phyloP scores from a whole-genome alignment of 2,888 invertebrate genomes.

The Andricus curvator region DNA sequence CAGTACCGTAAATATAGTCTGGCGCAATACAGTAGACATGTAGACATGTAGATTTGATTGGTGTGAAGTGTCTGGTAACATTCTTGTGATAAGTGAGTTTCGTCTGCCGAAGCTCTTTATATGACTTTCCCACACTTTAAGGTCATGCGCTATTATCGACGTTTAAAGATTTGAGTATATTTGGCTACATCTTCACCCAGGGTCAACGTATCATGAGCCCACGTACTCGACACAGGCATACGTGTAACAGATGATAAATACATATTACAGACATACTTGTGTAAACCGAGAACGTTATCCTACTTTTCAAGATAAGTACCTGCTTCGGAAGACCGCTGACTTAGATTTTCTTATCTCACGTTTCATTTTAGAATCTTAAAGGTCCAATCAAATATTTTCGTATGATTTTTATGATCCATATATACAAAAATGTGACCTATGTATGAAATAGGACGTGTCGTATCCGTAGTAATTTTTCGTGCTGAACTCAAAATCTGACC shows the following conservation, averaged over 20 bases:
- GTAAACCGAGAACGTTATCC: slow-evolving; percentile 5
- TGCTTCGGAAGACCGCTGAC: slow-evolving; percentile 1
- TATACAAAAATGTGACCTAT: too few species aligned
- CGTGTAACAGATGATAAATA: slow-evolving; percentile 9
- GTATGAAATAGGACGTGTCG: too few species aligned
- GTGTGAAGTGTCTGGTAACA: neutral
- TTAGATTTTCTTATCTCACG: slow-evolving; percentile 8
- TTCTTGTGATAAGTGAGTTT: slow-evolving; percentile 17
- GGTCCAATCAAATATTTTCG: neutral
- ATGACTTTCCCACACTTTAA: slow-evolving; percentile 14
- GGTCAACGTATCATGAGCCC: slow-evolving; percentile 14
- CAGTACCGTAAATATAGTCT: too few species aligned
- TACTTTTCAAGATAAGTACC: slow-evolving; percentile 8
- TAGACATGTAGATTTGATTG: neutral
- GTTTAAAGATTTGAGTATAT: slow-evolving; percentile 9
- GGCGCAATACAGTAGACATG: too few species aligned
- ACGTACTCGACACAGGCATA: neutral
- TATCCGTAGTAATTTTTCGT: too few species aligned
- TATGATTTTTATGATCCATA: neutral
- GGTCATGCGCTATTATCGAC: neutral
- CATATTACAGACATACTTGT: neutral
- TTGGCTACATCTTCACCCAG: slow-evolving; percentile 8
- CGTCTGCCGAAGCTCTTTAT: neutral
- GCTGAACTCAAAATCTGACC: too few species aligned
- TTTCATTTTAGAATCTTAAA: neutral